A percentile compares a stretch with the other conserved stretches of the same genome.
These are phyloP conservation scores for Eubasilissa regina DNA, from an alignment of 1,140 invertebrate genomes.

Conservation along the genomic window DNA sequence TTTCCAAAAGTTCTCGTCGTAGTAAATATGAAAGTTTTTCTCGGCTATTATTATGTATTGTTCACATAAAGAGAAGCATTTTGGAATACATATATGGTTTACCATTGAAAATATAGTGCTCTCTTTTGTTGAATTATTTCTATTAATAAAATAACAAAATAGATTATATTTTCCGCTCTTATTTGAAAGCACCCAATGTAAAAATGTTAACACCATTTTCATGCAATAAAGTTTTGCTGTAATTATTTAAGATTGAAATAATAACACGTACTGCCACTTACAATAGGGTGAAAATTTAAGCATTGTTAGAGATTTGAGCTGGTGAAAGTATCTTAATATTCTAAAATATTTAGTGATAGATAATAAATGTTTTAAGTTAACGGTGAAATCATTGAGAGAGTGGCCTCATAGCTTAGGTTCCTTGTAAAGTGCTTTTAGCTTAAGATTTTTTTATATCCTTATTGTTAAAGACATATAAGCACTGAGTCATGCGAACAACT, in stretches of 20 bases:
- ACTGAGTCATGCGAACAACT: slow-evolving; percentile 25
- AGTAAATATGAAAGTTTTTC: too few relatives aligned
- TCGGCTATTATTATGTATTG: too few relatives aligned
- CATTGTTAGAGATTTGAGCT: not conserved
- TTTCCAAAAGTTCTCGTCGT: too few relatives aligned
- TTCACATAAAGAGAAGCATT: too few relatives aligned
- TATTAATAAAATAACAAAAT: too few relatives aligned
- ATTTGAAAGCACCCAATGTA: too few relatives aligned
- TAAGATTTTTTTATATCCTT: slow-evolving; percentile 30
- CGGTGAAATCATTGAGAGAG: slow-evolving; percentile 27
- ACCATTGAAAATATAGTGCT: too few relatives aligned
- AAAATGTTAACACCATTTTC: not conserved
- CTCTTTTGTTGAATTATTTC: too few relatives aligned
- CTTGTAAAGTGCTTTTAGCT: slow-evolving; percentile 38
- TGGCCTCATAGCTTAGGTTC: slow-evolving; percentile 36
- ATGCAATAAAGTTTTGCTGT: not conserved
- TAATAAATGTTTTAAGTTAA: not conserved
- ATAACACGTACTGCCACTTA: slow-evolving; percentile 16
- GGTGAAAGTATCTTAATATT: slow-evolving; percentile 17
- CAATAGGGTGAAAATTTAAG: not conserved
- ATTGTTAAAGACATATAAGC: slow-evolving; percentile 39
- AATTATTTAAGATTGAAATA: not conserved
- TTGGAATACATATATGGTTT: too few relatives aligned
- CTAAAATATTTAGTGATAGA: slow-evolving; percentile 30
- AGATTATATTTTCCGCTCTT: too few relatives aligned